Conservation (phyloP, 2,797 vertebrate species). For the Amblyopsis hoosieri region DNA sequence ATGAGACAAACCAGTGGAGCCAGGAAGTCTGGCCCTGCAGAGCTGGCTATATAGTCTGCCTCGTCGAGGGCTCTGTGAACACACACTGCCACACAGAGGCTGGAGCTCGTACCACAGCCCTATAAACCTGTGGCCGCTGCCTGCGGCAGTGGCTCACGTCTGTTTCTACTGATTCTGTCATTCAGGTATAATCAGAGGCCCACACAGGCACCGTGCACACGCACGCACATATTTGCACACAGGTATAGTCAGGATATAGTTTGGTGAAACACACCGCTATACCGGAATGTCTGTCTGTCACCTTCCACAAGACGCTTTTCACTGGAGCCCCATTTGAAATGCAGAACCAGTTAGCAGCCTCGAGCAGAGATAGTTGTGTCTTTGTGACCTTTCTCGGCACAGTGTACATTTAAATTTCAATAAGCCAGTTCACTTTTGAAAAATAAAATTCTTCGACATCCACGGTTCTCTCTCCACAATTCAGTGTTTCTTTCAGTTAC, state of each 20-base stretch:
- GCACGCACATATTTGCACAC: background rate
- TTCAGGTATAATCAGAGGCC: conserved; percentile 4
- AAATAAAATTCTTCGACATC: background rate
- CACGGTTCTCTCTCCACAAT: background rate
- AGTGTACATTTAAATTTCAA: conserved; percentile 43
- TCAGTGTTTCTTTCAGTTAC: conserved; percentile 4
- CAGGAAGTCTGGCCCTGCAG: conserved; percentile 51
- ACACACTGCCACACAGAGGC: conserved; percentile 58
- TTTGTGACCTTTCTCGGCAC: conserved; percentile 44
- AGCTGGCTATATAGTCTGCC: conserved; percentile 31
- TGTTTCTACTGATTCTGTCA: background rate
- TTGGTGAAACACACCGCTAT: conserved; percentile 13
- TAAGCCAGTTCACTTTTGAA: conserved; percentile 29
- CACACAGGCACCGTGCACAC: background rate
- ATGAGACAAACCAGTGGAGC: conserved; percentile 61
- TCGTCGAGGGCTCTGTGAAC: conserved; percentile 27
- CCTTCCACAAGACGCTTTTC: conserved; percentile 16
- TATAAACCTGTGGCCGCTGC: background rate
- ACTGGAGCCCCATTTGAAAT: conserved; percentile 32
- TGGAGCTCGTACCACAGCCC: background rate
- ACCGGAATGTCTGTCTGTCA: conserved; percentile 23
- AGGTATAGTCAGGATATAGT: background rate
- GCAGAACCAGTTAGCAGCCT: conserved; percentile 22
- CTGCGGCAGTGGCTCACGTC: background rate
- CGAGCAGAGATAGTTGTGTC: conserved; percentile 28